Conservation (phyloP, 2,113 vertebrate genomes). For the Poeciliopsis occidentalis region DNA sequence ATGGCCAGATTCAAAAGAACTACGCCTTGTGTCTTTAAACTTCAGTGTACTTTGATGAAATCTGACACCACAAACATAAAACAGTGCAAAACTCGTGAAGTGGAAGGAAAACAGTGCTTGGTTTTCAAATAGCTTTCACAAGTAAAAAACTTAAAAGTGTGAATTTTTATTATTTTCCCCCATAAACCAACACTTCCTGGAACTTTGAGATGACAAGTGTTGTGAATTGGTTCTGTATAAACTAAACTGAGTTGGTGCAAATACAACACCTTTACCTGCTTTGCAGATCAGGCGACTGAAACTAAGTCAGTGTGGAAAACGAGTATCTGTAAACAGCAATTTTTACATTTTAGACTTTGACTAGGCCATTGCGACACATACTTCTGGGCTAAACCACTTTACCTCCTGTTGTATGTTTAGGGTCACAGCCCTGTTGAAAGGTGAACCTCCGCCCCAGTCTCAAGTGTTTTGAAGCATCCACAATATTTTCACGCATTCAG, state of each 20-base stretch:
- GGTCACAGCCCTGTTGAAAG: background rate
- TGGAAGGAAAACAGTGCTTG: no score
- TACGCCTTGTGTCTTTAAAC: background rate
- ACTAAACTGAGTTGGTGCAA: background rate
- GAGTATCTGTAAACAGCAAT: background rate
- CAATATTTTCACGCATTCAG: background rate
- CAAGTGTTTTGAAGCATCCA: background rate
- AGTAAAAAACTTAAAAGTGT: no score
- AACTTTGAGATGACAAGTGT: no score
- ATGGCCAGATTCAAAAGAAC: background rate
- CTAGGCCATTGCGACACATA: background rate
- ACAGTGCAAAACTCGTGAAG: no score
- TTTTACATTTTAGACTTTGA: background rate
- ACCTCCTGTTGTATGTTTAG: background rate
- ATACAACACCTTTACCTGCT: background rate
- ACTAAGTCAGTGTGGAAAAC: background rate
- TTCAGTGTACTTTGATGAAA: background rate
- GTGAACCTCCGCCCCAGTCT: background rate
- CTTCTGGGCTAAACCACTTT: background rate
- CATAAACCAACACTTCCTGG: background rate
- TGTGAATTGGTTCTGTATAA: no score
- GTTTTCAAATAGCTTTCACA: no score
- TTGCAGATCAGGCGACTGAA: background rate
- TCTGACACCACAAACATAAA: background rate
- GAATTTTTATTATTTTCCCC: no score